Evolutionary conservation across 2,113 vertebrate species (phyloP), one percentile per base, ranked within the genome.

Genomic region (Thalassarche chlororhynchos): DNA sequence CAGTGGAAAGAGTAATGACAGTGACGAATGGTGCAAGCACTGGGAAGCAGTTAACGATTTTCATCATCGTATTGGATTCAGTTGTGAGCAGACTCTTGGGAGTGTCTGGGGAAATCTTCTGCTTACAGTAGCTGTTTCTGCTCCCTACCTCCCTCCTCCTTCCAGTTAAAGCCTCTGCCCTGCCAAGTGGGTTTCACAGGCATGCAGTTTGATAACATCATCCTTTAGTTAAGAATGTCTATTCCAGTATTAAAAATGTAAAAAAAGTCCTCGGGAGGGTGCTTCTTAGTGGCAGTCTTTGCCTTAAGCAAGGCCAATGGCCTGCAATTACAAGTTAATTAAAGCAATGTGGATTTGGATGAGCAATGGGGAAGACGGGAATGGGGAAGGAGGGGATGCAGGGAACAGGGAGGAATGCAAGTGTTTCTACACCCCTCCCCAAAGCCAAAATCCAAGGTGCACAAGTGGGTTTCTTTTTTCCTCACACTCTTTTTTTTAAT

Each of bases 111-210:
- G 24, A 38, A 92, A 93, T 94, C 65, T 83, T 97, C 88, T 77
- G 89, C 89, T 94, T 93, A 96, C 66, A 92, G 96, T 68, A 95
- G 96, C 81, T 95, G 91, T 81, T 95, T 77, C 88, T 93, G 61
- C 89, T 95, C 76, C 90, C 95, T 95, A 57, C 47, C 82, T 95
- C 77, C 89, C 94, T 94, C 78, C 80, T 95, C 81, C 68, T 97
- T 97, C 96, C 96, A 97, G 91, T 96, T 89, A 96, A 94, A 97
- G 95, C 95, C 94, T 93, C 90, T 93, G 93, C 93, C 93, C 89
- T 94, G 92, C 95, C 92, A 47, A 44, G 83, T 88, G 96, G 94
- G 91, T 97, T 94, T 96, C 91, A 94, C 90, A 94, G 96, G 92
- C 93, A 87, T 94, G 94, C 88, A 94, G 76, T 79, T 88, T 70